Evolutionary conservation across 2,113 vertebrate genomes (phyloP), one percentile per base, ranked within the genome.

Genomic region (Nibea albiflora): DNA sequence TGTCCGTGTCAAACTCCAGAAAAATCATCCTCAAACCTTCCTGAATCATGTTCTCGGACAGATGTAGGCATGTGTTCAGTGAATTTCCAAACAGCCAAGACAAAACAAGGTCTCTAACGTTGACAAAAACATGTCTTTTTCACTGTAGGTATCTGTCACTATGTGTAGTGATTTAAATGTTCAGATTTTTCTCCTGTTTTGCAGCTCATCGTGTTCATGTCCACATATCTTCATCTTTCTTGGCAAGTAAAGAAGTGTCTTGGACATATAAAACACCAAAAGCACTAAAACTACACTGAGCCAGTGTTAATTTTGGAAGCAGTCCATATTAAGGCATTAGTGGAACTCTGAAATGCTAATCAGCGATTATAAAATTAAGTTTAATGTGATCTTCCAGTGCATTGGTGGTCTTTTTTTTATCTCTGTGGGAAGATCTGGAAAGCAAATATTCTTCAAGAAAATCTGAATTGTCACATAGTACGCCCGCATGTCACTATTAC

Each of bases 401-500:
- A 4, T 19, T 57, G 61, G 71, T 78, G 76, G 69, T 81, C 70
- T 75, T 73, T 46, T 35, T 68, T 78, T 68, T 22, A 42, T 74
- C 64, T 61, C 46, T 42, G 6, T 31, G 70, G 66, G 15, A 57
- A 63, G n/a, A 64, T 76, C 52, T 10, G 58, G n/a, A 46, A 26
- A 65, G 53, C 35, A 42, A 52, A 69, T 65, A 64, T 49, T 49
- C 52, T 4, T 76, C 28, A 74, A 58, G 49, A 67, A 77, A 81
- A 75, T 69, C 26, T 81, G 35, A 90, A 67, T 64, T 70, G 80
- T 89, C 52, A 70, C 22, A 3, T 26, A 44, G 56, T 28, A 2
- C 53, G 61, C 28, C 60, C 65, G 5, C 67, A 62, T 80, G 82
- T 85, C 80, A 84, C 68, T 49, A 19, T 62, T 75, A 73, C 39